These are phyloP conservation scores for Sorex maritimensis DNA, from an alignment of 2,797 vertebrate species.

Conservation along the genomic window DNA sequence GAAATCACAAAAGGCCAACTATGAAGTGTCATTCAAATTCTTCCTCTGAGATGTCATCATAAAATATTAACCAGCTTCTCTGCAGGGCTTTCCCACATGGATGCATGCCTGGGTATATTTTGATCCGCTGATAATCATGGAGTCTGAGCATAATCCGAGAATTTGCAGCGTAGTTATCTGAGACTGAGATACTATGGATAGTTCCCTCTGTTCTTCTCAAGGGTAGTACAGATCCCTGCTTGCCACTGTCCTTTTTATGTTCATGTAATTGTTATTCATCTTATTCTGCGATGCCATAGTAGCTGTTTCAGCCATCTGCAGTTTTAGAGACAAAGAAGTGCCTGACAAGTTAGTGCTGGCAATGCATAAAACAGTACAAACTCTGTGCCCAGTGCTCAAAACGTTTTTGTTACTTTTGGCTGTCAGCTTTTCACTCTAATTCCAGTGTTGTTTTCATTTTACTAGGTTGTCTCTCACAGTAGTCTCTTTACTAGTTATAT, in stretches of 20 bases:
- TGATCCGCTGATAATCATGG: conserved; percentile 80
- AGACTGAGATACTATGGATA: background rate
- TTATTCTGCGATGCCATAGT: background rate
- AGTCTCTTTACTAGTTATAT: conserved; percentile 44
- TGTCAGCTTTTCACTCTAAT: background rate
- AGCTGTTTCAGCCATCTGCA: background rate
- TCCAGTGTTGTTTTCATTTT: conserved; percentile 10
- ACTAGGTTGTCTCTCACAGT: background rate
- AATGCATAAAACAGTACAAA: background rate
- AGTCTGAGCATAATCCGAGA: conserved; percentile 76
- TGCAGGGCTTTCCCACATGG: conserved; percentile 79
- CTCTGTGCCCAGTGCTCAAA: background rate
- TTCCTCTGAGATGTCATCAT: conserved; percentile 76
- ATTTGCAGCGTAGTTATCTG: background rate
- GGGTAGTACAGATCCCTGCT: background rate
- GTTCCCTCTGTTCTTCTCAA: background rate
- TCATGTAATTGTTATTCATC: conserved; percentile 7
- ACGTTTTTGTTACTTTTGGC: background rate
- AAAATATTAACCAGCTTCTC: conserved; percentile 81
- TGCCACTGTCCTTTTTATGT: background rate
- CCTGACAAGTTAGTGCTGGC: conserved; percentile 34
- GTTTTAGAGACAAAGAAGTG: conserved; percentile 41
- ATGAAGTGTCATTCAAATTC: conserved; percentile 78
- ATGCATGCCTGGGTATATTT: conserved; percentile 76
- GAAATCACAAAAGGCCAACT: conserved; percentile 49